These are phyloP conservation scores for Heliopora coerulea DNA, from an alignment of 92 coral and sea anemone genomes.

Conservation along the genomic window DNA sequence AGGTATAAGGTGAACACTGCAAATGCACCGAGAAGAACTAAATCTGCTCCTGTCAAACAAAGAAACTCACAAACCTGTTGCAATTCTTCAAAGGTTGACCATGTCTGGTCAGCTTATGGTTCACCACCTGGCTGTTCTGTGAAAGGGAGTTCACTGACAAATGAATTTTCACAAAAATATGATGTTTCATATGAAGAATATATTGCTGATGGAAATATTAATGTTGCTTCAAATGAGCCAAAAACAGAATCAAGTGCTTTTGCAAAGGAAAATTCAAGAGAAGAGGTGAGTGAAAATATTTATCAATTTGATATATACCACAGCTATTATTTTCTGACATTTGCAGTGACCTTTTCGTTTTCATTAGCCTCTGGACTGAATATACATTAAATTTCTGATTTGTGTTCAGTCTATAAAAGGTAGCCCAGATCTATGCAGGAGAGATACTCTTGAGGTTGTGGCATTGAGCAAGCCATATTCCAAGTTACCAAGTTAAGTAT, in stretches of 20 bases:
- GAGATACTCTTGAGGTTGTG: constrained; percentile 10
- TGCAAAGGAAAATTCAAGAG: background rate
- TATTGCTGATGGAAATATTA: background rate
- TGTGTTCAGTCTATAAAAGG: background rate
- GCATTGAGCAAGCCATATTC: constrained; percentile 8
- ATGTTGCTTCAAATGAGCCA: background rate
- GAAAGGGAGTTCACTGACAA: constrained; percentile 2
- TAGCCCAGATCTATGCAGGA: background rate
- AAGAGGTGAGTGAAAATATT: background rate
- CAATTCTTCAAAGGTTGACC: background rate
- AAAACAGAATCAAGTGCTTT: background rate
- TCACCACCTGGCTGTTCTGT: background rate
- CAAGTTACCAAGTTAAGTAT: background rate
- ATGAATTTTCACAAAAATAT: no score
- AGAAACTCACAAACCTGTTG: background rate
- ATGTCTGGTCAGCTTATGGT: background rate
- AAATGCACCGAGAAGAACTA: constrained; percentile 3
- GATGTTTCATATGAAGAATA: background rate
- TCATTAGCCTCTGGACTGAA: no score
- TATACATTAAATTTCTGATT: no score
- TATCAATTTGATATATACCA: no score
- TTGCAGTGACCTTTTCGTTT: no score
- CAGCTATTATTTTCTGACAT: no score
- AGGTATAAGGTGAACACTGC: constrained; percentile 17
- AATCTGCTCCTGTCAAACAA: constrained; percentile 19